These are phyloP conservation scores for Acanthosepion esculentum DNA, from an alignment of 2,888 invertebrate species.

Conservation along the genomic window DNA sequence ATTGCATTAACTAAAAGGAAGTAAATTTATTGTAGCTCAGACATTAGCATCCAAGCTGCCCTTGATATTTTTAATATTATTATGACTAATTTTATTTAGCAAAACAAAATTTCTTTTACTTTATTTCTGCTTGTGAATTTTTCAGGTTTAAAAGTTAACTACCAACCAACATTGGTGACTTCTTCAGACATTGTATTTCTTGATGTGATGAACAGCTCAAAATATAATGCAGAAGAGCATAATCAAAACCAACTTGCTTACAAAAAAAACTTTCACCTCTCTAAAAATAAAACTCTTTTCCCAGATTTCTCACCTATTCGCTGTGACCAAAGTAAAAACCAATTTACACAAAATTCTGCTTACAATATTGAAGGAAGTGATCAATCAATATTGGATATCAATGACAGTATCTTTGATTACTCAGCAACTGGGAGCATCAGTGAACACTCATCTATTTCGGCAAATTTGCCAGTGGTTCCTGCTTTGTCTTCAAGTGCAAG, in stretches of 20 bases:
- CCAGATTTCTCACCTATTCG: neutral
- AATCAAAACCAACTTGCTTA: neutral
- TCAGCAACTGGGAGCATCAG: conserved; percentile 53
- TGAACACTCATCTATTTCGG: conserved; percentile 61
- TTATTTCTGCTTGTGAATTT: neutral
- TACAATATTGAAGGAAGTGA: conserved; percentile 54
- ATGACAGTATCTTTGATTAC: conserved; percentile 65
- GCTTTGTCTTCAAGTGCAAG: conserved; percentile 57
- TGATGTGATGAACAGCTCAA: neutral
- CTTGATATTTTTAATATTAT: no score
- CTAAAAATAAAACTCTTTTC: neutral
- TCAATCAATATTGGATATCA: conserved; percentile 51
- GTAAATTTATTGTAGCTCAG: no score
- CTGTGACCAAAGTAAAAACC: conserved; percentile 36
- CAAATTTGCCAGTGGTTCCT: conserved; percentile 67
- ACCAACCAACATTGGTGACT: neutral
- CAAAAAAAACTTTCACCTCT: neutral
- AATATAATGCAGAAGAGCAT: neutral
- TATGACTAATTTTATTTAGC: no score
- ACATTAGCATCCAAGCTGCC: no score
- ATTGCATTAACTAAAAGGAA: no score
- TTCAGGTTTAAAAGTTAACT: neutral
- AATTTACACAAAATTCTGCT: neutral
- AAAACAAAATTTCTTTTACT: no score
- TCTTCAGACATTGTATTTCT: neutral